Evolutionary conservation across 2,113 vertebrate species (phyloP).

Genomic region (Gracilinanus agilis): DNA sequence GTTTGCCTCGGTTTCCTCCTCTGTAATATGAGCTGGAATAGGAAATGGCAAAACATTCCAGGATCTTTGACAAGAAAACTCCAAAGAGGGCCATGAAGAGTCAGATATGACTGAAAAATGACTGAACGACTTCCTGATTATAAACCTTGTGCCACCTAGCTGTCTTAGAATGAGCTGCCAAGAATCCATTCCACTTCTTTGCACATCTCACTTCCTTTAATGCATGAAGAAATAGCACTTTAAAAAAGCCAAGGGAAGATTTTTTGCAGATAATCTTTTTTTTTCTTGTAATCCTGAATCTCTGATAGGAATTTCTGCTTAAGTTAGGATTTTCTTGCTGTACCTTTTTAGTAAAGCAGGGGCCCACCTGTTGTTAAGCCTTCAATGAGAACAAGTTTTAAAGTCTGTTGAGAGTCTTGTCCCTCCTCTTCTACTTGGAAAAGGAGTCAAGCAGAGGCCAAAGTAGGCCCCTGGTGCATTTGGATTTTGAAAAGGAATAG

Average conservation of each 20-base stretch:
- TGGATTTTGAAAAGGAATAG: conserved; percentile 50
- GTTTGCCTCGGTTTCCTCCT: not conserved
- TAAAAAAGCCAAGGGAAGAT: not conserved
- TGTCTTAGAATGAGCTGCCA: not conserved
- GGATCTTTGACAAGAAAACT: not conserved
- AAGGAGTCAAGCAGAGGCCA: conserved; percentile 1
- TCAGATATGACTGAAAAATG: not conserved
- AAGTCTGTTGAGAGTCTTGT: conserved; percentile 21
- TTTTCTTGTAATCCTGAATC: not conserved
- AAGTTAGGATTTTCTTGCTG: conserved; percentile 36
- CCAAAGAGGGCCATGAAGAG: not conserved
- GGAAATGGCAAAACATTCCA: not conserved
- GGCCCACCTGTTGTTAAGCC: conserved; percentile 18
- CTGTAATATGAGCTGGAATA: not conserved
- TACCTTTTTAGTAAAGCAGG: not conserved
- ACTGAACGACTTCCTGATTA: not conserved
- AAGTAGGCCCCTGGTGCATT: not conserved
- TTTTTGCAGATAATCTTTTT: not conserved
- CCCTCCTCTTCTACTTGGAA: not conserved
- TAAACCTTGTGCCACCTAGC: not conserved
- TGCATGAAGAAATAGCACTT: not conserved
- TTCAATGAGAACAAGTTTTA: not conserved
- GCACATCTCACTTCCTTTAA: not conserved
- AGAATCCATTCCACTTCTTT: not conserved
- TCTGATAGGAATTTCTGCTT: not conserved